Percentiles rank a stretch among this genome's conserved stretches.
Conservation (phyloP, 2,888 invertebrate genomes). For the Mythimna lalbum region DNA sequence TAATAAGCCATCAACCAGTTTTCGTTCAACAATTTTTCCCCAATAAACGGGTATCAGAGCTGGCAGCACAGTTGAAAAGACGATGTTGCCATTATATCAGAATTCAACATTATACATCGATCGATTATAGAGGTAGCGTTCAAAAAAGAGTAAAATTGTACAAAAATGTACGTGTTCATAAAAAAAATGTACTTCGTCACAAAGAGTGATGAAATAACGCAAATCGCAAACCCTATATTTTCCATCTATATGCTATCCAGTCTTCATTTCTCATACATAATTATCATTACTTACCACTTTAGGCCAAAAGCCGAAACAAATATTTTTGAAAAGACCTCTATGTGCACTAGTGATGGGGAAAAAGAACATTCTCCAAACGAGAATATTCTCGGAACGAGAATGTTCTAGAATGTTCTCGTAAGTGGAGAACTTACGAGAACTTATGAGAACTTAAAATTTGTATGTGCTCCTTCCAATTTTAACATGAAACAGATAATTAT, state of each 20-base stretch:
- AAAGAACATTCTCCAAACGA: too few relatives aligned
- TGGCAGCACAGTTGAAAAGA: conserved; percentile 23
- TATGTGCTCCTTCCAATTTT: too few relatives aligned
- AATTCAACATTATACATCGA: background rate
- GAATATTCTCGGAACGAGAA: too few relatives aligned
- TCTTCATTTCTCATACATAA: too few relatives aligned
- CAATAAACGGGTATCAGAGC: conserved; percentile 32
- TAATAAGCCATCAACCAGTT: background rate
- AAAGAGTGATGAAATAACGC: background rate
- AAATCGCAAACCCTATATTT: background rate
- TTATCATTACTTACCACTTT: too few relatives aligned
- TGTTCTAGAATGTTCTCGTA: too few relatives aligned
- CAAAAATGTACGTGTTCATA: background rate
- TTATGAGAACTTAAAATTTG: too few relatives aligned
- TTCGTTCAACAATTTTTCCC: conserved; percentile 34
- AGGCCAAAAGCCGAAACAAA: background rate
- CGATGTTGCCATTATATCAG: conserved; percentile 36
- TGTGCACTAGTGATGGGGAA: too few relatives aligned
- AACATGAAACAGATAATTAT: too few relatives aligned
- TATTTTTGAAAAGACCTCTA: background rate
- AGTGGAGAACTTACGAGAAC: too few relatives aligned
- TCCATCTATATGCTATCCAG: background rate
- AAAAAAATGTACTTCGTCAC: background rate
- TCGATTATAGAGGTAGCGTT: conserved; percentile 29
- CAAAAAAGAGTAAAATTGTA: background rate